Evolutionary conservation across 1,140 invertebrate genomes (phyloP).

Genomic region (Phthorimaea operculella): DNA sequence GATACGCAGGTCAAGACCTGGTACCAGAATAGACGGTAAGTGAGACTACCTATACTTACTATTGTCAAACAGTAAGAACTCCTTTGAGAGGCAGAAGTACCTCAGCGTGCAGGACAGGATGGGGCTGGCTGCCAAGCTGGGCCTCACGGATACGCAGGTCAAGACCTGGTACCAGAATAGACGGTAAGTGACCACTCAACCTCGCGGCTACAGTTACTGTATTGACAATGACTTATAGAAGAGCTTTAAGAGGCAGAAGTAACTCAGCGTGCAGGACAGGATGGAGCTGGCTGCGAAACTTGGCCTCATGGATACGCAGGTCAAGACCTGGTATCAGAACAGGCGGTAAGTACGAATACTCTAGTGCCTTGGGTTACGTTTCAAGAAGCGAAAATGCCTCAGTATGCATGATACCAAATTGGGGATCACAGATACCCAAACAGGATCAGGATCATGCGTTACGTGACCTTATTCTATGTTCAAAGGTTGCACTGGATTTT

Average conservation of each 20-base stretch:
- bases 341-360: too few species aligned
- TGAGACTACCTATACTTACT: too few species aligned
- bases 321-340: constrained; percentile 99
- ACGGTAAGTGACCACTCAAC: constrained; percentile 78
- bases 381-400: constrained; percentile 98
- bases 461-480: too few species aligned
- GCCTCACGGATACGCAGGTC: constrained; percentile 97
- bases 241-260: constrained; percentile 98
- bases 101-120: constrained; percentile 98
- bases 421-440: constrained; percentile 97
- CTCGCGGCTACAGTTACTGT: too few species aligned
- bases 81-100: constrained; percentile 98
- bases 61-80: constrained; percentile 98
- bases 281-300: constrained; percentile 98
- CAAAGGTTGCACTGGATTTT: too few species aligned
- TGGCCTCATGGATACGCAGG: constrained; percentile 97
- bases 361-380: too few species aligned
- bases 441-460: too few species aligned
- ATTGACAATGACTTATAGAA: too few species aligned
- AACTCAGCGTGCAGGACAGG: constrained; percentile 97
- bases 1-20: constrained; percentile 99
- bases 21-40: constrained; percentile 99
- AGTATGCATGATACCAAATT: constrained; percentile 98
- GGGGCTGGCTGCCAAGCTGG: constrained; percentile 96
- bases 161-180: constrained; percentile 99